These are phyloP conservation scores for Neopelma chrysocephalum DNA, from an alignment of 2,797 vertebrate species.

Conservation along the genomic window DNA sequence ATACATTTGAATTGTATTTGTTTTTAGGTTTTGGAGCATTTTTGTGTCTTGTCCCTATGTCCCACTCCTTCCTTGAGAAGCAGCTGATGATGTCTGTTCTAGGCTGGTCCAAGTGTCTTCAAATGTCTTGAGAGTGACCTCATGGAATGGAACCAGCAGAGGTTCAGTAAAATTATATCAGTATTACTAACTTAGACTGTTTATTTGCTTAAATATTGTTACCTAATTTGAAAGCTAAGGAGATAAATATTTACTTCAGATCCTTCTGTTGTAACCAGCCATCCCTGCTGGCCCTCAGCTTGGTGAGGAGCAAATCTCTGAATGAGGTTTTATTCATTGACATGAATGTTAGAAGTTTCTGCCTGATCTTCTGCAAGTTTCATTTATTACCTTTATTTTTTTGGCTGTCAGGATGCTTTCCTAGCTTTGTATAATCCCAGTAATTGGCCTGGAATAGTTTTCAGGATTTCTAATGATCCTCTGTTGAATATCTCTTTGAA, in stretches of 20 bases:
- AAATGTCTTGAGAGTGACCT: not conserved
- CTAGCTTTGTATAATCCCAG: not conserved
- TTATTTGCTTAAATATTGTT: not conserved
- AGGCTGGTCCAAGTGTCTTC: not conserved
- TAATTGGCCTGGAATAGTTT: not conserved
- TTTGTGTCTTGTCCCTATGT: not conserved
- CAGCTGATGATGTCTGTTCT: not conserved
- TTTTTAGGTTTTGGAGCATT: not conserved
- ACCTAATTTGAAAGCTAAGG: not conserved
- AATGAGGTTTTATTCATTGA: not conserved
- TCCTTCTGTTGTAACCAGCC: not conserved
- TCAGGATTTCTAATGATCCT: not conserved
- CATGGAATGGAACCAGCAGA: not conserved
- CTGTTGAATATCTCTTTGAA: not conserved
- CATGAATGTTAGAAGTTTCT: not conserved
- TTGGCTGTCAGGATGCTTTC: not conserved
- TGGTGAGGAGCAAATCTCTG: not conserved
- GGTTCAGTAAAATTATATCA: not conserved
- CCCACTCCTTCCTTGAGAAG: not conserved
- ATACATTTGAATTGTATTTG: not conserved
- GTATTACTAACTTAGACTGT: not conserved
- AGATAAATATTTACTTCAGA: not conserved
- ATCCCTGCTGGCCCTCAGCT: not conserved
- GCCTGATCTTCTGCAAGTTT: not conserved
- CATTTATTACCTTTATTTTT: not conserved